A percentile compares a stretch with the other conserved stretches of the same genome.
These are phyloP conservation scores for Bombus soroeensis DNA, from an alignment of 1,140 invertebrate species.

Conservation along the genomic window DNA sequence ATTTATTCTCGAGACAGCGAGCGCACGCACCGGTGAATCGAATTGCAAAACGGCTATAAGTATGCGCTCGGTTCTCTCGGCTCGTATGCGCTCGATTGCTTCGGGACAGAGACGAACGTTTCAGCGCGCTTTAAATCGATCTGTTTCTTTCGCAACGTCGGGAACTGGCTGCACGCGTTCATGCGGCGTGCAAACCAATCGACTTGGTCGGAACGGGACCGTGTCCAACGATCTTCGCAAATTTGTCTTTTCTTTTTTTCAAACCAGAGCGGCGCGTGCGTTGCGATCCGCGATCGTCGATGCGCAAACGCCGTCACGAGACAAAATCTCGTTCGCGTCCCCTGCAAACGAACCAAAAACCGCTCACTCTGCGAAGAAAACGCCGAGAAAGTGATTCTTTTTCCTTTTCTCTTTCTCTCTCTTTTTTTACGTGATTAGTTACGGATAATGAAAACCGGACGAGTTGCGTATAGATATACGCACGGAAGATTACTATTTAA, in stretches of 20 bases:
- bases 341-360: not conserved
- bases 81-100: conserved; percentile 42
- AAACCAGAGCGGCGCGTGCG: not conserved
- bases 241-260: not conserved
- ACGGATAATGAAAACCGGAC: too few species aligned
- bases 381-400: too few species aligned
- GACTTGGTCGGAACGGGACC: not conserved
- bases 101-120: conserved; percentile 34
- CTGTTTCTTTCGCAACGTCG: conserved; percentile 23
- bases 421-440: too few species aligned
- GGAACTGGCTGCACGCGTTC: not conserved
- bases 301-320: not conserved
- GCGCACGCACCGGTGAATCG: conserved; percentile 31
- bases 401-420: too few species aligned
- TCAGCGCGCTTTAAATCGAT: conserved; percentile 44
- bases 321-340: not conserved
- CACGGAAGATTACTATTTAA: too few species aligned
- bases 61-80: conserved; percentile 14
- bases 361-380: not conserved
- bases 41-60: conserved; percentile 47
- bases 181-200: not conserved
- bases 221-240: not conserved
- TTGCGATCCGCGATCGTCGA: not conserved
- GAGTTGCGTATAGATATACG: too few species aligned
- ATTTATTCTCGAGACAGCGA: conserved; percentile 13